phyloP scores from a whole-genome alignment of 2,888 invertebrate genomes.

The Tenthredo livida region DNA sequence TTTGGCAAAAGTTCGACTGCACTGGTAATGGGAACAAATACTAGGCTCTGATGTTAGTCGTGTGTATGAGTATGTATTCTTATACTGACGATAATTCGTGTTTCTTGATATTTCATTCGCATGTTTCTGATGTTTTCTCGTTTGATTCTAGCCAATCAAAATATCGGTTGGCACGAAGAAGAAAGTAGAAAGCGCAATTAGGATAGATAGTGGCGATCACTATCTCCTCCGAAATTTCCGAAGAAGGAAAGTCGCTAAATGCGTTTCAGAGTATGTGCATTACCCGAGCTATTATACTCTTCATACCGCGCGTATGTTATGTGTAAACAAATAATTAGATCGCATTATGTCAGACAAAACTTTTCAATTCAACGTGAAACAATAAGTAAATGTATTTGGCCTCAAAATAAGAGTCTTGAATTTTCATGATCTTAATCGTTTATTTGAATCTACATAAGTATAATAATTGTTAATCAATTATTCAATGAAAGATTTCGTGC shows the following conservation, averaged over 20 bases:
- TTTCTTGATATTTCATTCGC: conserved; percentile 15
- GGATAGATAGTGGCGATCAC: conserved; percentile 12
- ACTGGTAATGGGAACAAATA: not conserved
- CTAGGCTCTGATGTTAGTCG: not conserved
- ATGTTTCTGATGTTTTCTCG: not conserved
- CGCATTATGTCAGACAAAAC: not conserved
- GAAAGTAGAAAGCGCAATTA: conserved; percentile 38
- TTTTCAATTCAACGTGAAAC: not conserved
- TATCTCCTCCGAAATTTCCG: conserved; percentile 27
- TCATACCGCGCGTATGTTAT: not conserved
- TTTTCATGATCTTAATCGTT: conserved; percentile 31
- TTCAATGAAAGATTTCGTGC: conserved; percentile 9
- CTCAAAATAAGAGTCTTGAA: not conserved
- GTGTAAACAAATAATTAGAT: too few relatives aligned
- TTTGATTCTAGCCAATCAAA: conserved; percentile 15
- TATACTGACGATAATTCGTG: conserved; percentile 8
- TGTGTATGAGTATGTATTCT: not conserved
- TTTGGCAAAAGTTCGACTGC: not conserved
- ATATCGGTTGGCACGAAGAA: conserved; percentile 28
- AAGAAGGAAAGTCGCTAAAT: conserved; percentile 11
- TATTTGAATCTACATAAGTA: conserved; percentile 44
- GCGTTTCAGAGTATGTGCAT: conserved; percentile 1
- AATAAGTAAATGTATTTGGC: not conserved
- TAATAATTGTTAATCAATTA: conserved; percentile 49
- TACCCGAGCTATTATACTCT: not conserved